A percentile compares a stretch with the other conserved stretches of the same genome.
Conservation (phyloP, 2,888 invertebrate species). For the Drosophila ochracea region DNA sequence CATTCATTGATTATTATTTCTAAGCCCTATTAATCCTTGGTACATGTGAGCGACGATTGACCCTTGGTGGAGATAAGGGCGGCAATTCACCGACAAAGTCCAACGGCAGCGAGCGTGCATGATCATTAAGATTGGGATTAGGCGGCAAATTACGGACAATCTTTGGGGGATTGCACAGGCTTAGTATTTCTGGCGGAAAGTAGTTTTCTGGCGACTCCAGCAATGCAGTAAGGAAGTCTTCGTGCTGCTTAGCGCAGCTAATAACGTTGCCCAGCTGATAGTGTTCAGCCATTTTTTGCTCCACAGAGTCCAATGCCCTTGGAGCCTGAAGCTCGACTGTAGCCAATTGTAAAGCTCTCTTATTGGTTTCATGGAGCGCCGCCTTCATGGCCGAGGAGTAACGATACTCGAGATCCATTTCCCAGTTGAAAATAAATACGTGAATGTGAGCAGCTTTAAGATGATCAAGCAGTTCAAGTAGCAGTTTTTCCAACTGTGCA, state of each 20-base stretch:
- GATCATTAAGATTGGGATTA: neutral
- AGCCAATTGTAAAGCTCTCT: constrained; percentile 35
- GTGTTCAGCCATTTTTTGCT: constrained; percentile 34
- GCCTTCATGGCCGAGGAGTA: constrained; percentile 60
- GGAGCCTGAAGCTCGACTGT: constrained; percentile 1
- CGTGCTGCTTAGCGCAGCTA: constrained; percentile 39
- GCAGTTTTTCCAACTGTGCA: constrained; percentile 47
- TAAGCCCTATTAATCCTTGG: constrained; percentile 33
- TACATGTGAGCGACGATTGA: constrained; percentile 26
- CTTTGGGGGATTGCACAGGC: constrained; percentile 36
- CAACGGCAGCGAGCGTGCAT: constrained; percentile 3
- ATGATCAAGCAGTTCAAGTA: constrained; percentile 59
- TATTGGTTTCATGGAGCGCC: constrained; percentile 26
- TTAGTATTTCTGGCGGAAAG: constrained; percentile 54
- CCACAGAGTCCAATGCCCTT: constrained; percentile 21
- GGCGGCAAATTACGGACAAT: neutral
- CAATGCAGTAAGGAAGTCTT: constrained; percentile 51
- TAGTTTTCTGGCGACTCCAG: constrained; percentile 58
- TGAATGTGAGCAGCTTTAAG: constrained; percentile 72
- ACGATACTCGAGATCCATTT: constrained; percentile 71
- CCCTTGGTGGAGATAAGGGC: constrained; percentile 65
- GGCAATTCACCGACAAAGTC: constrained; percentile 23
- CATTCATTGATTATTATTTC: neutral
- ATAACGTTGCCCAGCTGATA: constrained; percentile 42
- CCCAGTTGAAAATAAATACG: constrained; percentile 77